Conservation (phyloP, 2,113 vertebrate species). For the Burhinus bistriatus region DNA sequence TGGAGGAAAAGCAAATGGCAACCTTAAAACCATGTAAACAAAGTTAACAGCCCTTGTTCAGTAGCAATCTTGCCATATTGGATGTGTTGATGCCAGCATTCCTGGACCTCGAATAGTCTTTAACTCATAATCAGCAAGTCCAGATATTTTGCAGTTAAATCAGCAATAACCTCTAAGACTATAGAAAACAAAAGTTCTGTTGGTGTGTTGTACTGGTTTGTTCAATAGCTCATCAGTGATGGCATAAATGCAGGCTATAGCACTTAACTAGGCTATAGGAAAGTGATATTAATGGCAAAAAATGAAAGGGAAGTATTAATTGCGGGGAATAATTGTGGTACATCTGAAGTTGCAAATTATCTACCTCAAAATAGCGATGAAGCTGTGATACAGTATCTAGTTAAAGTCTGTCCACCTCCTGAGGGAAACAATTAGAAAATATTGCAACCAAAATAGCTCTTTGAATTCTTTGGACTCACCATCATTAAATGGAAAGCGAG, state of each 20-base stretch:
- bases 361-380: not conserved
- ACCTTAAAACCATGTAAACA: not conserved
- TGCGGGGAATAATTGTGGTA: not conserved
- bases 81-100: not conserved
- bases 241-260: not conserved
- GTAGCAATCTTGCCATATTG: not conserved
- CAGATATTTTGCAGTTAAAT: not conserved
- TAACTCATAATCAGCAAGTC: not conserved
- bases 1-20: not conserved
- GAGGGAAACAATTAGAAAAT: slow-evolving; percentile 34
- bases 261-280: not conserved
- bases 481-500: not conserved
- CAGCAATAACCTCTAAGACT: not conserved
- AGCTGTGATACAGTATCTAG: not conserved
- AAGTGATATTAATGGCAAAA: not conserved
- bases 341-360: not conserved
- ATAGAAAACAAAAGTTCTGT: not conserved
- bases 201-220: not conserved
- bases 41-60: not conserved
- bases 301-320: not conserved
- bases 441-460: not conserved
- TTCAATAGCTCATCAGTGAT: not conserved
- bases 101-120: not conserved
- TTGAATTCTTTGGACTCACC: not conserved
- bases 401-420: not conserved